Percentiles rank a stretch among this genome's conserved stretches.
Conservation (phyloP, 1,140 invertebrate species). For the Magallana angulata region DNA sequence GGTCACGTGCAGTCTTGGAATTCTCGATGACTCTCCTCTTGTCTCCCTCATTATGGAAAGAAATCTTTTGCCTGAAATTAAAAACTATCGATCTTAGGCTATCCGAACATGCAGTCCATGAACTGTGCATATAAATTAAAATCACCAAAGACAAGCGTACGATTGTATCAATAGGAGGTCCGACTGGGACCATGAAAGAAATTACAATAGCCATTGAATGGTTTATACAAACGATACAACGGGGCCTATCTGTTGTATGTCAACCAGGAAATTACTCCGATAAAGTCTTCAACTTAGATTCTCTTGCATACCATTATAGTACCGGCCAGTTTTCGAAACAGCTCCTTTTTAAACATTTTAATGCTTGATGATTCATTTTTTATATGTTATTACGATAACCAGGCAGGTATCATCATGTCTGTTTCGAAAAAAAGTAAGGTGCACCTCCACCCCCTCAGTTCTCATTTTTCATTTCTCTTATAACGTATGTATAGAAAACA, state of each 20-base stretch:
- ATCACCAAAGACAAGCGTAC: constrained; percentile 14
- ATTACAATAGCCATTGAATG: not conserved
- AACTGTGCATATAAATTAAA: constrained; percentile 38
- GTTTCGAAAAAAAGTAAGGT: no score
- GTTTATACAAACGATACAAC: not conserved
- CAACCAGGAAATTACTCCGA: not conserved
- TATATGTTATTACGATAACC: no score
- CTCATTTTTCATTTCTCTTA: no score
- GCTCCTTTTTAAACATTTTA: no score
- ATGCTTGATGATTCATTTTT: no score
- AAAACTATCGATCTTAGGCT: constrained; percentile 25
- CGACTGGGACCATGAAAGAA: not conserved
- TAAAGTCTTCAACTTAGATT: not conserved
- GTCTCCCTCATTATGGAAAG: constrained; percentile 25
- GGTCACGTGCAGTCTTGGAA: not conserved
- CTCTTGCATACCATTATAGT: no score
- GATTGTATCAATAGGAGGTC: not conserved
- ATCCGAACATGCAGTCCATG: not conserved
- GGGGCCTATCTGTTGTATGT: not conserved
- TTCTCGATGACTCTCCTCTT: not conserved
- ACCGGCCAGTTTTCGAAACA: no score
- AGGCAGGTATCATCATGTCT: no score
- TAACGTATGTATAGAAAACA: no score
- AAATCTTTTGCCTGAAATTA: constrained; percentile 37
- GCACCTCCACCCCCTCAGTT: no score